These are phyloP conservation scores for Myotis daubentonii DNA, from an alignment of 2,797 vertebrate species.

Conservation along the genomic window DNA sequence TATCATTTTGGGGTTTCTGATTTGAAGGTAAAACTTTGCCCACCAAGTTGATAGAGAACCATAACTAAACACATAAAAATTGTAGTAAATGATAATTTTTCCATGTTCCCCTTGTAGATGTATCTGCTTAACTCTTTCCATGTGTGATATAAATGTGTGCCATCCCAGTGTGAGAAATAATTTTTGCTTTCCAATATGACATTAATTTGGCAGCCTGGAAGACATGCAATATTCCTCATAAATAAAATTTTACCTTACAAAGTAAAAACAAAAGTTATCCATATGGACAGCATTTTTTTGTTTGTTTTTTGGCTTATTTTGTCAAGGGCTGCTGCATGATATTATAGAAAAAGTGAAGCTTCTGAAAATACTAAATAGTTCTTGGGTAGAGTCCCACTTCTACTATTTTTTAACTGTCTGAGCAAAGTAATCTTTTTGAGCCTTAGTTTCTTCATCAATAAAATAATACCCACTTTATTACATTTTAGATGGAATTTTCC, in stretches of 20 bases:
- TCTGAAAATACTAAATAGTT: neutral
- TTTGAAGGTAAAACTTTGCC: neutral
- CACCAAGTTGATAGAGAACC: neutral
- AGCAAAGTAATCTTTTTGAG: neutral
- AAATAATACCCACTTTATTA: neutral
- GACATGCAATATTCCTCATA: neutral
- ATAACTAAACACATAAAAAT: neutral
- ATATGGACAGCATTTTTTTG: constrained; percentile 2
- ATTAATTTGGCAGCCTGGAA: neutral
- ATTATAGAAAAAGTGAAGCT: neutral
- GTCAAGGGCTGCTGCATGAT: neutral
- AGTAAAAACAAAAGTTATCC: neutral
- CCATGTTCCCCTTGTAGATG: neutral
- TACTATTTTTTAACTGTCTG: neutral
- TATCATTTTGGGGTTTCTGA: neutral
- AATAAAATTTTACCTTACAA: constrained; percentile 16
- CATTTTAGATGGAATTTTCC: neutral
- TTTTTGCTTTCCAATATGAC: neutral
- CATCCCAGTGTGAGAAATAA: neutral
- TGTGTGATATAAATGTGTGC: neutral
- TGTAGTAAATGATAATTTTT: neutral
- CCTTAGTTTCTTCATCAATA: neutral
- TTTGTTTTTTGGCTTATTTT: neutral
- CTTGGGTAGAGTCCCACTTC: neutral
- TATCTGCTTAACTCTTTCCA: neutral